These are phyloP conservation scores for Chaenodraco wilsoni DNA, from an alignment of 2,797 vertebrate species.

Conservation along the genomic window DNA sequence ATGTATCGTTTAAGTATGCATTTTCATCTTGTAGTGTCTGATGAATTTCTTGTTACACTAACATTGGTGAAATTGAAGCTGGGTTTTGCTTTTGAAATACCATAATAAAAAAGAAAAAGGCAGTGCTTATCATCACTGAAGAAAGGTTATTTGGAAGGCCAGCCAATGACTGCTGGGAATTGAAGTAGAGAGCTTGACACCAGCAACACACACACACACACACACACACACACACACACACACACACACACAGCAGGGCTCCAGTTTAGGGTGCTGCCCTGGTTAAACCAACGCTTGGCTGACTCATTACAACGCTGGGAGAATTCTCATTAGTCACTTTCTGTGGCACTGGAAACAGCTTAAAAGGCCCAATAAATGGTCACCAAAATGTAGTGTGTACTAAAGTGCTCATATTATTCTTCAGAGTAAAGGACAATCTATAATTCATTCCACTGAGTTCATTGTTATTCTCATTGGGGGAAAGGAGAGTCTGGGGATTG, in stretches of 20 bases:
- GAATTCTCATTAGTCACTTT: conserved; percentile 62
- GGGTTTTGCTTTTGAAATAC: conserved; percentile 52
- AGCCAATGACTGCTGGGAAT: conserved; percentile 30
- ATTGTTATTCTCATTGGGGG: conserved; percentile 77
- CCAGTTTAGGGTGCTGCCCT: conserved; percentile 33
- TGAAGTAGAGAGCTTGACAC: conserved; percentile 26
- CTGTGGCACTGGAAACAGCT: conserved; percentile 52
- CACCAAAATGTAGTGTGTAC: conserved; percentile 48
- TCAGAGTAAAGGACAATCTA: conserved; percentile 63
- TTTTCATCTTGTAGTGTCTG: conserved; percentile 21
- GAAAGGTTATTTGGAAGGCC: conserved; percentile 50
- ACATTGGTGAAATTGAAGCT: neutral
- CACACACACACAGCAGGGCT: neutral
- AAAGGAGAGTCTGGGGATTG: conserved; percentile 62
- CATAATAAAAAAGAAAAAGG: conserved; percentile 36
- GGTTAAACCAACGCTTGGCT: conserved; percentile 47
- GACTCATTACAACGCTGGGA: conserved; percentile 53
- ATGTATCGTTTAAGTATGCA: conserved; percentile 7
- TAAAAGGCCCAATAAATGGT: conserved; percentile 59
- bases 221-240: too few relatives aligned
- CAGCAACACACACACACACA: neutral
- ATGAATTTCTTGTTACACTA: conserved; percentile 16
- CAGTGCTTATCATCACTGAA: conserved; percentile 17
- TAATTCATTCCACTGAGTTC: conserved; percentile 75
- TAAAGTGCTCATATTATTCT: conserved; percentile 66